Conservation (phyloP, 2,888 invertebrate species). For the Esperia sulphurella region DNA sequence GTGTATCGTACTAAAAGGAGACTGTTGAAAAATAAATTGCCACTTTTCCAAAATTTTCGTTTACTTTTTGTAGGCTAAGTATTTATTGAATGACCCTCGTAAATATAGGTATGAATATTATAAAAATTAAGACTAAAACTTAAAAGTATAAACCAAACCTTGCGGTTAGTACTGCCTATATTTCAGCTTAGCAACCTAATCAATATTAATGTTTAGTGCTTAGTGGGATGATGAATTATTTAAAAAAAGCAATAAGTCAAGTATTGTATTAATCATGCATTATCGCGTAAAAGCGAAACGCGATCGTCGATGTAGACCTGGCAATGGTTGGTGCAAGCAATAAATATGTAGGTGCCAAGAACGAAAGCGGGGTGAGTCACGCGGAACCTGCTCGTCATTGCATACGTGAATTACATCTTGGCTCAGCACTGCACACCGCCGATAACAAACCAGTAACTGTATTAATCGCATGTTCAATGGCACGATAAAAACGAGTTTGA, state of each 20-base stretch:
- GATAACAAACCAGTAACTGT: not conserved
- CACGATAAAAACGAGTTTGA: no score
- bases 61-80: no score
- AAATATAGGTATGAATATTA: no score
- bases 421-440: not conserved
- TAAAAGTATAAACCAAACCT: no score
- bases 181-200: no score
- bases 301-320: constrained; percentile 17
- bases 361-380: constrained; percentile 64
- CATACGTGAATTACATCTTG: constrained; percentile 17
- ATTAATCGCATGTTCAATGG: not conserved
- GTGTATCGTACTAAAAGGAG: no score
- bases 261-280: constrained; percentile 2
- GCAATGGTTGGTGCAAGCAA: constrained; percentile 19
- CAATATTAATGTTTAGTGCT: not conserved
- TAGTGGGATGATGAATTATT: not conserved
- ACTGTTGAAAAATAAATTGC: no score
- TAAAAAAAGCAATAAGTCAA: not conserved
- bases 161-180: no score
- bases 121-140: no score
- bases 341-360: constrained; percentile 51
- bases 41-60: no score
- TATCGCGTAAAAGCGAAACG: constrained; percentile 23
- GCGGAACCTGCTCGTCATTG: constrained; percentile 37
- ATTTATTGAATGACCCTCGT: no score